phyloP scores from a whole-genome alignment of 1,140 invertebrate genomes.

The Zaprionus davidi region DNA sequence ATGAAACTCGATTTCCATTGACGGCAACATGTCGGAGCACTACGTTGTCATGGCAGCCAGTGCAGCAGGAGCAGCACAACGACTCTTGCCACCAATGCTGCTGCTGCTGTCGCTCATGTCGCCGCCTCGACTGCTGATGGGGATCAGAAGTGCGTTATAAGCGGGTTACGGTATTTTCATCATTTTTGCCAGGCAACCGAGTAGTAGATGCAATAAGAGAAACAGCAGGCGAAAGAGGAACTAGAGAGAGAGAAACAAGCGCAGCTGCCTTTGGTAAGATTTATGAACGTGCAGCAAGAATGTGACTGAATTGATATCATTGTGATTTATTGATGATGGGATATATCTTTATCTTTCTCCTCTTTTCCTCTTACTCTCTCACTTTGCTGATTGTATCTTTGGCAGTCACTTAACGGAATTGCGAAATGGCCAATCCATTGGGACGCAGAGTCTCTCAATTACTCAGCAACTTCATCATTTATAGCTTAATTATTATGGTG shows the following conservation, averaged over 20 bases:
- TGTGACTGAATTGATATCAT: slow-evolving; percentile 29
- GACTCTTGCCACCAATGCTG: slow-evolving; percentile 16
- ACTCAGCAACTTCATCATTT: not conserved
- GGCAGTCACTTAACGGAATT: slow-evolving; percentile 17
- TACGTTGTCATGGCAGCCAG: slow-evolving; percentile 49
- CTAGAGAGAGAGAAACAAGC: not conserved
- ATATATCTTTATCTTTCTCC: not conserved
- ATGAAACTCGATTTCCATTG: slow-evolving; percentile 54
- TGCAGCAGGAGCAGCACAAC: not conserved
- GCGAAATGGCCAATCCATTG: not conserved
- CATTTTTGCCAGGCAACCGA: slow-evolving; percentile 32
- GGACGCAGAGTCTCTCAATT: slow-evolving; percentile 2
- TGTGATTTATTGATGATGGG: slow-evolving; percentile 33
- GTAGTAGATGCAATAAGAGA: slow-evolving; percentile 20
- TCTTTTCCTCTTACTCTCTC: not conserved
- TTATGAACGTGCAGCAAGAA: slow-evolving; percentile 28
- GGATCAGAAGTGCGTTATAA: slow-evolving; percentile 60
- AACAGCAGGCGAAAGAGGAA: slow-evolving; percentile 6
- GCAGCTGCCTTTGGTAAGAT: slow-evolving; percentile 34
- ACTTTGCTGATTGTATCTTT: not conserved
- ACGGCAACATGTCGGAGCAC: slow-evolving; percentile 43
- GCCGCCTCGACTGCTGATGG: slow-evolving; percentile 11
- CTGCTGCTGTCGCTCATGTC: not conserved
- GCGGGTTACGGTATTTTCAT: slow-evolving; percentile 72
- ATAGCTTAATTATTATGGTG: not conserved